Conservation (phyloP, 2,888 invertebrate species). For the Cosmia pyralina region DNA sequence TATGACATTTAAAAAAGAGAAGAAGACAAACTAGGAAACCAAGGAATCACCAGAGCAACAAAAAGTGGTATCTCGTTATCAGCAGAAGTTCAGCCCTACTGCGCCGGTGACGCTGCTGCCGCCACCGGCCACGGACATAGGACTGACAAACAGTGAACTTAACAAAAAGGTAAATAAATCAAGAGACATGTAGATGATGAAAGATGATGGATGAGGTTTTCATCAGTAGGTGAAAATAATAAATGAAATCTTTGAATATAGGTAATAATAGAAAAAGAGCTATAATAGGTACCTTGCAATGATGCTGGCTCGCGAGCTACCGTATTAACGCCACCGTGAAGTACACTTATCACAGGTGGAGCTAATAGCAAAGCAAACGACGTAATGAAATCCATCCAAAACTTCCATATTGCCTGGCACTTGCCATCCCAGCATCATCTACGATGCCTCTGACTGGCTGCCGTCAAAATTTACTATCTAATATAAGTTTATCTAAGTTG, state of each 20-base stretch:
- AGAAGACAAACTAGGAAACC: slow-evolving; percentile 1
- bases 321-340: not conserved
- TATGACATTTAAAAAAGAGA: not conserved
- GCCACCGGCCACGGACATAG: slow-evolving; percentile 16
- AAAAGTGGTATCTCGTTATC: slow-evolving; percentile 33
- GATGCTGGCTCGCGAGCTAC: too few relatives aligned
- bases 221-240: not conserved
- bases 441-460: too few relatives aligned
- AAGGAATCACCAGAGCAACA: slow-evolving; percentile 35
- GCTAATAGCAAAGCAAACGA: not conserved
- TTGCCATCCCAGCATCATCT: too few relatives aligned
- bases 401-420: not conserved
- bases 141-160: not conserved
- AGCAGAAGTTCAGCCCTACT: slow-evolving; percentile 33
- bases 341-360: not conserved
- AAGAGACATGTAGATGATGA: not conserved
- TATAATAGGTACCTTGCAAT: not conserved
- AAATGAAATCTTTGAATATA: not conserved
- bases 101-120: slow-evolving; percentile 50
- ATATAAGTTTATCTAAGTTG: not conserved
- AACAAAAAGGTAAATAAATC: not conserved
- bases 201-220: not conserved
- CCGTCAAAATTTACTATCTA: too few relatives aligned
- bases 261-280: not conserved
- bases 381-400: not conserved